These are phyloP conservation scores for Coenonympha arcania DNA, from an alignment of 2,888 invertebrate species.

Conservation along the genomic window DNA sequence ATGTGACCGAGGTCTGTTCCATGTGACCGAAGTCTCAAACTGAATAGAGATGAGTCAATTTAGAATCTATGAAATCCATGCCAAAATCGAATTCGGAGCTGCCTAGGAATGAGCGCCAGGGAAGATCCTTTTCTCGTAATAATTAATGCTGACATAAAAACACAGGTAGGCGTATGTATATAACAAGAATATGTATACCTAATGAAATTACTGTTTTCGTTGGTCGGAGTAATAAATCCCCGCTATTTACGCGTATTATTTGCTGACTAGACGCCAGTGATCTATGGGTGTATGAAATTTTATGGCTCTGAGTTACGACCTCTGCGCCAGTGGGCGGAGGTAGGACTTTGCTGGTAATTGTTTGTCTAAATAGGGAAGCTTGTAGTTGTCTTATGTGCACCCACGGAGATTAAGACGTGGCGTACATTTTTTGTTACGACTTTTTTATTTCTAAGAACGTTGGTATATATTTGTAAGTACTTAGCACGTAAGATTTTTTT, in stretches of 20 bases:
- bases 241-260: conserved; percentile 8
- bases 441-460: too few species aligned
- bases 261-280: conserved; percentile 8
- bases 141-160: too few species aligned
- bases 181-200: too few species aligned
- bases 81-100: too few species aligned
- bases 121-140: too few species aligned
- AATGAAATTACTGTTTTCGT: conserved; percentile 4
- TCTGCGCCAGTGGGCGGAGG: conserved; percentile 10
- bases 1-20: too few species aligned
- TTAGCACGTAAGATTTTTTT: background rate
- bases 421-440: background rate
- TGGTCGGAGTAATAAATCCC: background rate
- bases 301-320: conserved; percentile 7
- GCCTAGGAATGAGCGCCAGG: too few species aligned
- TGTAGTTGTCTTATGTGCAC: conserved; percentile 10
- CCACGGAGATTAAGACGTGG: conserved; percentile 4
- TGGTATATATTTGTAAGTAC: background rate
- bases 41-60: too few species aligned
- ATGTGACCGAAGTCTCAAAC: too few species aligned
- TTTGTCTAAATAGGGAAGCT: conserved; percentile 14
- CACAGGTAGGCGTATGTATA: too few species aligned
- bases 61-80: too few species aligned
- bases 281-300: conserved; percentile 13
- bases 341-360: conserved; percentile 3